A percentile compares a stretch with the other conserved stretches of the same genome.
Conservation (phyloP, 2,888 invertebrate species). For the Hyposoter didymator region DNA sequence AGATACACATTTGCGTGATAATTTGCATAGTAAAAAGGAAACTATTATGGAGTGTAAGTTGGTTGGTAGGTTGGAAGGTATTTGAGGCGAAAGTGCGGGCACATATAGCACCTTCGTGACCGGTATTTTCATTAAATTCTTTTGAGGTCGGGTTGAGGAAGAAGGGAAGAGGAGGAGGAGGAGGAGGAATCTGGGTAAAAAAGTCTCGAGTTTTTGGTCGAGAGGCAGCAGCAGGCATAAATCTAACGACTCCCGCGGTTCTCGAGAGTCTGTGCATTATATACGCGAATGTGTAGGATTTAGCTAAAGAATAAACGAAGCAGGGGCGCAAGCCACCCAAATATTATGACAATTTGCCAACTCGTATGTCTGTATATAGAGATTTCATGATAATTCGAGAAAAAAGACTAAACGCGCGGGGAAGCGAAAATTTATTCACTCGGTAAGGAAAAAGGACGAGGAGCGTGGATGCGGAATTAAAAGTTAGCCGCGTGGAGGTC, state of each 20-base stretch:
- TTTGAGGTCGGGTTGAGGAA: slow-evolving; percentile 74
- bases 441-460: slow-evolving; percentile 45
- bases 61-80: slow-evolving; percentile 50
- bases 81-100: slow-evolving; percentile 37
- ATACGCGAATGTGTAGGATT: slow-evolving; percentile 35
- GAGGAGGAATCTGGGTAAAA: slow-evolving; percentile 71
- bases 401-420: slow-evolving; percentile 38
- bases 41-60: slow-evolving; percentile 13
- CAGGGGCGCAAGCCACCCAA: background rate
- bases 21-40: slow-evolving; percentile 11
- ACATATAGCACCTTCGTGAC: slow-evolving; percentile 64
- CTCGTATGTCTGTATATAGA: background rate
- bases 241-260: slow-evolving; percentile 77
- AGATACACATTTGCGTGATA: background rate
- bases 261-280: slow-evolving; percentile 58
- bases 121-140: slow-evolving; percentile 82
- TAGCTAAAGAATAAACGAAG: slow-evolving; percentile 14
- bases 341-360: background rate
- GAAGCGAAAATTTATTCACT: slow-evolving; percentile 73
- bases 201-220: slow-evolving; percentile 76
- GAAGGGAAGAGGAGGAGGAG: slow-evolving; percentile 21
- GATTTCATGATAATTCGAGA: slow-evolving; percentile 60
- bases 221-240: slow-evolving; percentile 73
- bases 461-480: slow-evolving; percentile 75
- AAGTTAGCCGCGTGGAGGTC: slow-evolving; percentile 72